These are phyloP conservation scores for Trochalopteron elliotii DNA, from an alignment of 2,113 vertebrate species.

Conservation along the genomic window DNA sequence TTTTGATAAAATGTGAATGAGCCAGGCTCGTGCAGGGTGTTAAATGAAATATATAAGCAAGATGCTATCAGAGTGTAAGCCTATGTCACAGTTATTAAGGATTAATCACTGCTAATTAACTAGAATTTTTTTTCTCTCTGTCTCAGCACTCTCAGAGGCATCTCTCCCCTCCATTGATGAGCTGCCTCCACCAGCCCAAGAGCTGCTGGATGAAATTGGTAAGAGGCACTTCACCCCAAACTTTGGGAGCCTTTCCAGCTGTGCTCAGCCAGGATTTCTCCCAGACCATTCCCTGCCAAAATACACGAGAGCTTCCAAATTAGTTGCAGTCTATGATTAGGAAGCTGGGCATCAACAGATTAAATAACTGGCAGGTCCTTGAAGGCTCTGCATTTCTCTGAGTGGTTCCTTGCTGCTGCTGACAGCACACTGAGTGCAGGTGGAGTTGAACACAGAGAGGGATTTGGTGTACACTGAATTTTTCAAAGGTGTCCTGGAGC, in stretches of 20 bases:
- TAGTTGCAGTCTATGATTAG: not conserved
- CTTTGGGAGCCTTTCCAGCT: not conserved
- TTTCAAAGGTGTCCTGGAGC: not conserved
- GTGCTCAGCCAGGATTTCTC: not conserved
- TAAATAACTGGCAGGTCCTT: not conserved
- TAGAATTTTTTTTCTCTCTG: not conserved
- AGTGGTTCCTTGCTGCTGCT: not conserved
- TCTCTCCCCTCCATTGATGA: constrained; percentile 44
- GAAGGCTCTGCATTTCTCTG: not conserved
- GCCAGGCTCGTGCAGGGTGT: not conserved
- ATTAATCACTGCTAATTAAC: constrained; percentile 59
- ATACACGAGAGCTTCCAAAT: not conserved
- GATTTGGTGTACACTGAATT: not conserved
- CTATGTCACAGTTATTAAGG: constrained; percentile 2
- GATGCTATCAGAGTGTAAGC: constrained; percentile 1
- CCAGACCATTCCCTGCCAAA: not conserved
- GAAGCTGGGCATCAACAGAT: not conserved
- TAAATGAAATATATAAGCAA: constrained; percentile 11
- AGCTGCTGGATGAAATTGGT: constrained; percentile 75
- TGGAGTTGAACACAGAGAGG: not conserved
- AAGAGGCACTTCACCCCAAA: constrained; percentile 49
- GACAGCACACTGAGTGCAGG: not conserved
- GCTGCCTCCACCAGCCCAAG: constrained; percentile 69
- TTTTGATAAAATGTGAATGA: constrained; percentile 30
- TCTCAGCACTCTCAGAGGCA: constrained; percentile 19